Conservation (phyloP, 1,140 invertebrate species). For the Musca vetustissima region DNA sequence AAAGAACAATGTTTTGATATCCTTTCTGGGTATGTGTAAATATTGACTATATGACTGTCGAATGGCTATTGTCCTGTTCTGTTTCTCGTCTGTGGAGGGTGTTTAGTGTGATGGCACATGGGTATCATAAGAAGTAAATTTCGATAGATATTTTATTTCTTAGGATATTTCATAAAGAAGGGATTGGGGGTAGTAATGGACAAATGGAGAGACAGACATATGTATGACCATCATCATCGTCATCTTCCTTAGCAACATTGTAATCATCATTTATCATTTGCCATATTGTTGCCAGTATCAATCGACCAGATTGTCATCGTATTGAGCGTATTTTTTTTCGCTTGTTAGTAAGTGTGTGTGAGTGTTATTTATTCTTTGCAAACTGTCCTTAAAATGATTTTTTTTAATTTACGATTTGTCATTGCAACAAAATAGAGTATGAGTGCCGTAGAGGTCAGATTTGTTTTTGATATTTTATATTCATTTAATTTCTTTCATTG, state of each 20-base stretch:
- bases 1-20: conserved; percentile 21
- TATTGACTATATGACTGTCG: background rate
- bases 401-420: conserved; percentile 11
- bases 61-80: background rate
- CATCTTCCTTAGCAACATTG: background rate
- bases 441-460: background rate
- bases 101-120: background rate
- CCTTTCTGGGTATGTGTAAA: conserved; percentile 3
- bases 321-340: conserved; percentile 53
- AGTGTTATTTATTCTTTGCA: conserved; percentile 29
- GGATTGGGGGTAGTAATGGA: background rate
- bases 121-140: background rate
- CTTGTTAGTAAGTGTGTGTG: conserved; percentile 35
- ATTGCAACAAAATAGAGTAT: conserved; percentile 1
- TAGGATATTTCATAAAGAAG: background rate
- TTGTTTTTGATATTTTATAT: conserved; percentile 28
- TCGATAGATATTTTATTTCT: background rate
- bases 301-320: conserved; percentile 47
- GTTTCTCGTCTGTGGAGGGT: background rate
- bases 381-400: conserved; percentile 4
- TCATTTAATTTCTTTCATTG: conserved; percentile 55
- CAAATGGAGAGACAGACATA: background rate
- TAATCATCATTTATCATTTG: conserved; percentile 54
- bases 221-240: background rate
- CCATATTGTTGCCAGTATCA: conserved; percentile 49